phyloP scores from a whole-genome alignment of 2,113 vertebrate species.

The Rana temporaria region DNA sequence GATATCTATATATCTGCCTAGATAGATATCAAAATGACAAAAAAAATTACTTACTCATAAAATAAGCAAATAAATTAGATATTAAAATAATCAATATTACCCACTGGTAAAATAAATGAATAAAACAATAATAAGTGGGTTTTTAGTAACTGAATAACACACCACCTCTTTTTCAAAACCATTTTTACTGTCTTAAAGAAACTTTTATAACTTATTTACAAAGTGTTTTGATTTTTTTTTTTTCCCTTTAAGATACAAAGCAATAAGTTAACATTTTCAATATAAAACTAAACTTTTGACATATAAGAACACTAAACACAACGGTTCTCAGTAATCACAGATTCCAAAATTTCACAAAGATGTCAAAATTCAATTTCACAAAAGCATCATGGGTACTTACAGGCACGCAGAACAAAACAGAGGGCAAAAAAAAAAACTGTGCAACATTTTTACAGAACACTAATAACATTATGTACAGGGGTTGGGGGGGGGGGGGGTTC shows the following conservation, averaged over 20 bases:
- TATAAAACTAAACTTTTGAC: slow-evolving; percentile 98
- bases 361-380: slow-evolving; percentile 85
- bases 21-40: background rate
- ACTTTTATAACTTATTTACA: slow-evolving; percentile 93
- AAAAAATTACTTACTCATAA: too few relatives aligned
- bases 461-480: slow-evolving; percentile 84
- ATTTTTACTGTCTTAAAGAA: slow-evolving; percentile 95
- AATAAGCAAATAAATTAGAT: too few relatives aligned
- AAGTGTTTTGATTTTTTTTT: slow-evolving; percentile 66
- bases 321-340: slow-evolving; percentile 84
- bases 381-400: slow-evolving; percentile 83
- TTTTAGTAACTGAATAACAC: slow-evolving; percentile 46
- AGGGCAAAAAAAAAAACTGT: slow-evolving; percentile 75
- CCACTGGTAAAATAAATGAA: slow-evolving; percentile 52
- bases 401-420: slow-evolving; percentile 81
- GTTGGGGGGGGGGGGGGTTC: slow-evolving; percentile 59
- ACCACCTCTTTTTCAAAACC: slow-evolving; percentile 84
- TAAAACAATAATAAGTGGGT: slow-evolving; percentile 10
- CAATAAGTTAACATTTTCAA: slow-evolving; percentile 97
- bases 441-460: slow-evolving; percentile 81
- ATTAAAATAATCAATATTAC: background rate
- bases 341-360: slow-evolving; percentile 81
- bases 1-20: background rate
- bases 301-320: slow-evolving; percentile 90
- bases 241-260: slow-evolving; percentile 84